phyloP scores from a whole-genome alignment of 2,888 invertebrate species.

The Apocheima hispidaria region DNA sequence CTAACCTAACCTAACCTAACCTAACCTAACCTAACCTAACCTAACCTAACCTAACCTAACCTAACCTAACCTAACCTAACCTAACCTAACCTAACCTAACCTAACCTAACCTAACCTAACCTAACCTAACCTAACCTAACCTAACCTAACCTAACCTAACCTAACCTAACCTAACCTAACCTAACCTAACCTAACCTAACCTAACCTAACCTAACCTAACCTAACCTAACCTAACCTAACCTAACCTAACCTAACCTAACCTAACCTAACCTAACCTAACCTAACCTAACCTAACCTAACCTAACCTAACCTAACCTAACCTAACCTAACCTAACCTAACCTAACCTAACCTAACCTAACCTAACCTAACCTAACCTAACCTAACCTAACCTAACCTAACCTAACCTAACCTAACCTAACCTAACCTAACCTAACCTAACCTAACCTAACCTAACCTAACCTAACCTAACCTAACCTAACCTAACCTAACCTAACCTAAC shows the following conservation, averaged over 20 bases:
- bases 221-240: slow-evolving; percentile 30
- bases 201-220: slow-evolving; percentile 20
- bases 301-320: slow-evolving; percentile 23
- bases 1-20: slow-evolving; percentile 36
- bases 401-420: slow-evolving; percentile 39
- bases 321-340: slow-evolving; percentile 26
- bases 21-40: slow-evolving; percentile 36
- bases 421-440: slow-evolving; percentile 37
- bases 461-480: slow-evolving; percentile 42
- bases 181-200: slow-evolving; percentile 35
- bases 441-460: slow-evolving; percentile 34
- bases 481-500: slow-evolving; percentile 32
- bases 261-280: slow-evolving; percentile 31
- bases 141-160: slow-evolving; percentile 43
- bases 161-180: slow-evolving; percentile 42
- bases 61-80: slow-evolving; percentile 32
- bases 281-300: slow-evolving; percentile 26
- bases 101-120: slow-evolving; percentile 33
- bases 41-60: slow-evolving; percentile 35
- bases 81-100: slow-evolving; percentile 37
- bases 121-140: slow-evolving; percentile 34
- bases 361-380: slow-evolving; percentile 26
- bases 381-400: slow-evolving; percentile 28
- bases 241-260: slow-evolving; percentile 28
- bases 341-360: slow-evolving; percentile 27